Evolutionary conservation across 2,797 vertebrate species (phyloP), one percentile per base, ranked within the genome.

Genomic region (Trematocara caparti): DNA sequence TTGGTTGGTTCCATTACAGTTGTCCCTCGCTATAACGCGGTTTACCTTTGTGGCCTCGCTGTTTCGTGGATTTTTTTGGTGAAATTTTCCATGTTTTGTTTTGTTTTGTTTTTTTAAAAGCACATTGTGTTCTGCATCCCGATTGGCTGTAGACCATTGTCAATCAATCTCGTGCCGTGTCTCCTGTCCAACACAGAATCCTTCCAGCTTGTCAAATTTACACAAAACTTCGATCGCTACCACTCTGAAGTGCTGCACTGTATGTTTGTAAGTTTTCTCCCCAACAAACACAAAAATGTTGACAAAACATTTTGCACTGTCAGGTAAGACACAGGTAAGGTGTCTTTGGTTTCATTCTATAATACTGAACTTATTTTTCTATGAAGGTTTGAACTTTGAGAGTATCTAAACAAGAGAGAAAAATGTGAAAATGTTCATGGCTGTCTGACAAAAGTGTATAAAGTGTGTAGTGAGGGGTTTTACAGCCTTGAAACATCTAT

Each of bases 61-160:
- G 51, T 53, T 53, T 53, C 0, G 0, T 7, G 0, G 24, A 53
- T 15, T 53, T 27, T 14, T 53, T 53, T 3, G 50, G 21, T 14
- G 21, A 24, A 24, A 24, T 24, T 24, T 24, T 24, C 24, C 24
- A 24, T 50, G 2, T 19, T 48, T 15, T 45, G 7, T 5, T 9
- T 45, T 15, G 40, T 4, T 9, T 45, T 15, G 40, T 43, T 21
- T 50, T 14, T 53, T 5, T 1, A 15, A 51, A 14, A 0, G 24
- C 50, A 53, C 50, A 27, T 53, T 53, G 6, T 53, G 24, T 53
- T 0, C 50, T 53, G 24, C 24, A 14, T 53, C 13, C 24, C 2
- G 2, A 14, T 0, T 53, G 24, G 6, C 24, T 14, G 50, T 27
- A 27, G 13, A 27, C 12, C 12, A 14, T 14, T 53, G 50, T 53